Conservation (phyloP, 2,797 vertebrate species). For the Florisuga fusca region DNA sequence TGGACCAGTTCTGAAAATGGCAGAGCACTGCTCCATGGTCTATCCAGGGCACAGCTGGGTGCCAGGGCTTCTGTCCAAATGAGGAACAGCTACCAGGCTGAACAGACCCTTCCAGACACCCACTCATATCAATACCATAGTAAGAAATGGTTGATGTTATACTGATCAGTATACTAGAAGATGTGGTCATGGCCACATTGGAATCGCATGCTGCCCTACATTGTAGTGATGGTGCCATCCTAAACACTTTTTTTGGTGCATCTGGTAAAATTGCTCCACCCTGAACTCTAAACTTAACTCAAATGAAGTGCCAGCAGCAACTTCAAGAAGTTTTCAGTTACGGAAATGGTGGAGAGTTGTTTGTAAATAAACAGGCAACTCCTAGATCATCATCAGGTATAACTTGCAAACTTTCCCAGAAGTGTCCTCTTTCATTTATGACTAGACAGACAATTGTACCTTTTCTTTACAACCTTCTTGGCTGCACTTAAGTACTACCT, state of each 20-base stretch:
- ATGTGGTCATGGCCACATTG: background rate
- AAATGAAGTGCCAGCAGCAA: background rate
- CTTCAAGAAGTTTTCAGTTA: background rate
- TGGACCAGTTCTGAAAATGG: background rate
- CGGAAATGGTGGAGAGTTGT: background rate
- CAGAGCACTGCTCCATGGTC: background rate
- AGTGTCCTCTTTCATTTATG: background rate
- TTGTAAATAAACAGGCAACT: background rate
- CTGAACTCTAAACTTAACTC: background rate
- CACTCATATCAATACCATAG: fast-evolving
- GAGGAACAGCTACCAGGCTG: background rate
- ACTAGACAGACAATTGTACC: background rate
- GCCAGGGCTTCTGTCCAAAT: background rate
- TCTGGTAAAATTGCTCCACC: background rate
- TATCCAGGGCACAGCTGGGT: background rate
- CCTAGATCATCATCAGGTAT: background rate
- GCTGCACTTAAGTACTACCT: background rate
- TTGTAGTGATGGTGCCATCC: background rate
- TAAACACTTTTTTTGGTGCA: background rate
- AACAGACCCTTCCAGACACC: background rate
- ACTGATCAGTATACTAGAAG: too few relatives aligned
- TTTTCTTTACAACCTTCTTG: background rate
- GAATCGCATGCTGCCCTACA: fast-evolving
- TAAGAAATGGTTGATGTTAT: background rate
- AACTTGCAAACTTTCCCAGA: background rate